A percentile compares a stretch with the other conserved stretches of the same genome.
Evolutionary conservation across 2,113 vertebrate species (phyloP).

Genomic region (Bubo scandiacus): DNA sequence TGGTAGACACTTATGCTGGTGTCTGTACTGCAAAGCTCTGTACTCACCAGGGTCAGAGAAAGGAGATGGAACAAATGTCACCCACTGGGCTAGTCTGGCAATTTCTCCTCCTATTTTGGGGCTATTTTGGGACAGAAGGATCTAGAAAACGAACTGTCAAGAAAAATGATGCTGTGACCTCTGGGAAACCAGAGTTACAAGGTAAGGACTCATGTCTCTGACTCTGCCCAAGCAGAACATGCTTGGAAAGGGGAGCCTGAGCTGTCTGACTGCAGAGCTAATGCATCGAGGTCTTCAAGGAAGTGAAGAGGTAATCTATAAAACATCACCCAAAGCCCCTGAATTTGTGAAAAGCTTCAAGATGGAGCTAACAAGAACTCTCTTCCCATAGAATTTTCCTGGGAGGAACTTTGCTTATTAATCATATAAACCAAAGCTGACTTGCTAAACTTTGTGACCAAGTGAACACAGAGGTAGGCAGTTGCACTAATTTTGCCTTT

Average conservation of each 20-base stretch:
- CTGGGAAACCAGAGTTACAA: not conserved
- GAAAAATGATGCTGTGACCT: not conserved
- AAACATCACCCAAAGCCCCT: not conserved
- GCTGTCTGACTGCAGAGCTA: fast-evolving
- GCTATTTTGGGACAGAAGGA: not conserved
- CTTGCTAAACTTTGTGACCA: not conserved
- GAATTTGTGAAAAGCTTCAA: not conserved
- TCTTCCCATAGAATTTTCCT: not conserved
- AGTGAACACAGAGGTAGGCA: not conserved
- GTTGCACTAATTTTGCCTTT: not conserved
- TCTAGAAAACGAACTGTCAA: not conserved
- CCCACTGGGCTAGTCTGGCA: not conserved
- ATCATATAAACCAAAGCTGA: not conserved
- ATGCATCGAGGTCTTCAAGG: not conserved
- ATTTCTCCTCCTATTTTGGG: not conserved
- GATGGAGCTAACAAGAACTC: not conserved
- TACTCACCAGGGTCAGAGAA: not conserved
- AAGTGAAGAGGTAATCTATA: not conserved
- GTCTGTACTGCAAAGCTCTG: not conserved
- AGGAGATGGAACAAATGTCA: not conserved
- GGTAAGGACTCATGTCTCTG: not conserved
- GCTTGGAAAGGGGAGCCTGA: not conserved
- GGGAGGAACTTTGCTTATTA: not conserved
- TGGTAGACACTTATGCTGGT: not conserved
- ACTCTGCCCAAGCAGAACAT: not conserved